A percentile compares a stretch with the other conserved stretches of the same genome.
Conservation (phyloP, 2,113 vertebrate genomes). For the Eurypyga helias region DNA sequence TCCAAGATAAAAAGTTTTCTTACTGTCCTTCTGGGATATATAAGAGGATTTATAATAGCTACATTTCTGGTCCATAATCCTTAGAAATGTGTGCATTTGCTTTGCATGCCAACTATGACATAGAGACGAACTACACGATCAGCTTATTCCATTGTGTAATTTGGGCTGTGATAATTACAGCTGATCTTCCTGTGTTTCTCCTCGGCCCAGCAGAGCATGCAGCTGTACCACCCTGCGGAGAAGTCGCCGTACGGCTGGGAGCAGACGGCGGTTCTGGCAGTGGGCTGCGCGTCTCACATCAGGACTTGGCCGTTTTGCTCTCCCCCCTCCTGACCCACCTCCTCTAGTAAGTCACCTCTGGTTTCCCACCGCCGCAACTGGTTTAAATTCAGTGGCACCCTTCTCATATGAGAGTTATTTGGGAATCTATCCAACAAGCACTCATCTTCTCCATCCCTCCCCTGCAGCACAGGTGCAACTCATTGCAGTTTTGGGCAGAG, state of each 20-base stretch:
- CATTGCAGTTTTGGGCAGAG: not conserved
- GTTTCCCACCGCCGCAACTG: not conserved
- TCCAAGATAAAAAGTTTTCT: slow-evolving; percentile 50
- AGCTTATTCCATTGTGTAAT: slow-evolving; percentile 29
- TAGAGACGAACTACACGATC: not conserved
- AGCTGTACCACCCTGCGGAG: not conserved
- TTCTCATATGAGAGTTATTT: not conserved
- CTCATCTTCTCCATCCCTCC: not conserved
- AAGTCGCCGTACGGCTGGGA: not conserved
- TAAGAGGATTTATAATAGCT: slow-evolving; percentile 53
- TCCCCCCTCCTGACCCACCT: not conserved
- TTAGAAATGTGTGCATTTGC: not conserved
- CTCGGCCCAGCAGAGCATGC: not conserved
- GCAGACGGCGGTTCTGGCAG: not conserved
- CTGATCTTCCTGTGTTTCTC: not conserved
- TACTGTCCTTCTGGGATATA: not conserved
- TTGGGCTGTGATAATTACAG: not conserved
- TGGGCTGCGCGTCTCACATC: rapidly evolving
- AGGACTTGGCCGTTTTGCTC: not conserved
- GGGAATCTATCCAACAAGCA: not conserved
- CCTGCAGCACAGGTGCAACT: not conserved
- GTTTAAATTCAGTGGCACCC: not conserved
- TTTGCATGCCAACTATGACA: not conserved
- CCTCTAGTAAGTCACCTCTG: not conserved
- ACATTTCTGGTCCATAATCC: slow-evolving; percentile 18